Evolutionary conservation across 2,797 vertebrate species (phyloP).

Genomic region (Telmatherina bonti): DNA sequence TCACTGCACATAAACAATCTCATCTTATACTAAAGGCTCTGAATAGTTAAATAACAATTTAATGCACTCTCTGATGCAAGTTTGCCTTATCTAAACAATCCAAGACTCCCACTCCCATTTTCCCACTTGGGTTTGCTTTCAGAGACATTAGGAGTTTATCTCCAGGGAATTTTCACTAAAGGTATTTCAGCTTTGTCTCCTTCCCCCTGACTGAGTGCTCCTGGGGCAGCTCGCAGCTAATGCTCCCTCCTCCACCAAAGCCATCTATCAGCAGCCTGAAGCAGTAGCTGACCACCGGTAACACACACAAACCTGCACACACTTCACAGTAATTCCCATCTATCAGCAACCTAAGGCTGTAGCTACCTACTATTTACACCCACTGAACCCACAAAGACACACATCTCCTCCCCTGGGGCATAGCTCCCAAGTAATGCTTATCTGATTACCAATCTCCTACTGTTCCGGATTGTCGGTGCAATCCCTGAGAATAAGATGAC

Average conservation of each 20-base stretch:
- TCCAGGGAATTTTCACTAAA: conserved; percentile 58
- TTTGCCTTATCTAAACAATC: conserved; percentile 24
- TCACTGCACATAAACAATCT: conserved; percentile 12
- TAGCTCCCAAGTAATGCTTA: conserved; percentile 51
- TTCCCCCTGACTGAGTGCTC: conserved; percentile 52
- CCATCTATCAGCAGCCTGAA: conserved; percentile 70
- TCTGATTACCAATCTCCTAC: conserved; percentile 73
- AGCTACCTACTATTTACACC: conserved; percentile 64
- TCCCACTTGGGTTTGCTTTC: conserved; percentile 22
- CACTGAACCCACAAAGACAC: conserved; percentile 27
- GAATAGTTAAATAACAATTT: conserved; percentile 19
- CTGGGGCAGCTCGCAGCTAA: conserved; percentile 57
- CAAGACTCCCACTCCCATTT: conserved; percentile 11
- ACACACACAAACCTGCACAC: conserved; percentile 51
- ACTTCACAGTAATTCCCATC: conserved; percentile 70
- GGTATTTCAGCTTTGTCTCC: conserved; percentile 62
- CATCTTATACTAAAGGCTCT: conserved; percentile 10
- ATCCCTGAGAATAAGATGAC: conserved; percentile 61
- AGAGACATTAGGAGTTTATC: conserved; percentile 56
- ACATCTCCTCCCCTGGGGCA: conserved; percentile 38
- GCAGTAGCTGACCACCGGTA: conserved; percentile 51
- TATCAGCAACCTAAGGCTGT: conserved; percentile 71
- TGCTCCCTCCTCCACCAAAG: conserved; percentile 63
- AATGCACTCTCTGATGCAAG: conserved; percentile 1
- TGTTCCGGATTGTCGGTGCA: conserved; percentile 55